Evolutionary conservation across 1,140 invertebrate genomes (phyloP).

Genomic region (Drosophila sturtevanti): DNA sequence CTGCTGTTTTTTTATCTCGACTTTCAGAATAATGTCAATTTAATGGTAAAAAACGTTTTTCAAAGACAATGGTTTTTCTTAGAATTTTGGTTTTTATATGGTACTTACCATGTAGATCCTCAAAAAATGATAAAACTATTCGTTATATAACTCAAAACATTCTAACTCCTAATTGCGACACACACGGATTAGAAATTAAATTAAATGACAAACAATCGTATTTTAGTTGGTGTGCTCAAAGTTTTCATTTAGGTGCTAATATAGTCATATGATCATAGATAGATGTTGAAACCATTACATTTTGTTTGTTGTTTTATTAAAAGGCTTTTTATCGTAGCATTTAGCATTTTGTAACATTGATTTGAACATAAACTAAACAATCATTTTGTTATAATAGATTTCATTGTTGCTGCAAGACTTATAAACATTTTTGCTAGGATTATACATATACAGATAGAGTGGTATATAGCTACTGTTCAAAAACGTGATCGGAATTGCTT

Average conservation of each 20-base stretch:
- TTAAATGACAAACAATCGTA: neutral
- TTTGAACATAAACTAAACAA: conserved; percentile 1
- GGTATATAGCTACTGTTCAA: neutral
- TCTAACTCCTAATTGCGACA: neutral
- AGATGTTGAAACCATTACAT: neutral
- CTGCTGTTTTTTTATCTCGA: conserved; percentile 14
- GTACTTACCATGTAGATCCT: neutral
- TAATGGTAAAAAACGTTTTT: too few species aligned
- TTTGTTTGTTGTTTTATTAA: conserved; percentile 6
- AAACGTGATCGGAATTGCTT: neutral
- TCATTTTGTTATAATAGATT: neutral
- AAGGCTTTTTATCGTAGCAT: neutral
- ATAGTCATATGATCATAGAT: neutral
- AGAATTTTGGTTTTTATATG: conserved; percentile 14
- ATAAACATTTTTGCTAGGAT: neutral
- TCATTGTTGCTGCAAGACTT: neutral
- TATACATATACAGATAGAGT: neutral
- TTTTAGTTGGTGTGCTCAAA: neutral
- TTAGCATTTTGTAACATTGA: conserved; percentile 1
- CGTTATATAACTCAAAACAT: neutral
- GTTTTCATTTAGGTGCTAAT: neutral
- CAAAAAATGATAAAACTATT: neutral
- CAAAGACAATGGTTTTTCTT: neutral
- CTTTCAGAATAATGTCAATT: neutral
- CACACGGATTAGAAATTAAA: neutral